phyloP scores from a whole-genome alignment of 30 jellyfish, hydroid and myxozoan genomes.

The Cassiopea andromeda region DNA sequence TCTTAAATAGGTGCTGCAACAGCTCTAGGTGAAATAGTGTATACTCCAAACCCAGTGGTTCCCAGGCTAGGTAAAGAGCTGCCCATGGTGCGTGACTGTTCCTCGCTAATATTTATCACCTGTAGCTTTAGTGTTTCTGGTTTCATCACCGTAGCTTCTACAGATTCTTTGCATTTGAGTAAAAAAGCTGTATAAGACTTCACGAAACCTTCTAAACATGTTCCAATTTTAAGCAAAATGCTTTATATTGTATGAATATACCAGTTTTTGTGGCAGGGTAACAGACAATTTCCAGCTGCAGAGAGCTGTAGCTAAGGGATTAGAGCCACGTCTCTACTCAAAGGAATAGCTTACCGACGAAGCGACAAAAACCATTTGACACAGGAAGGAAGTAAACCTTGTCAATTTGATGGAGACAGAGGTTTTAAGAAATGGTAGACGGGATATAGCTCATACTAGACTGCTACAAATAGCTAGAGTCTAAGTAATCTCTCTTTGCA shows the following conservation, averaged over 20 bases:
- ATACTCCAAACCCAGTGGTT: too few relatives aligned
- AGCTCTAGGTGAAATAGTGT: too few relatives aligned
- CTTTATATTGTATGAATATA: conserved; percentile 5
- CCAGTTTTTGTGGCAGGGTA: conserved; percentile 59
- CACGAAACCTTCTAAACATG: too few relatives aligned
- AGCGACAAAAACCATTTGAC: conserved; percentile 55
- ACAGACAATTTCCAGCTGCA: conserved; percentile 76
- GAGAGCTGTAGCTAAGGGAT: conserved; percentile 50
- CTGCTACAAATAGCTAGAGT: not conserved
- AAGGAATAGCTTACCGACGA: conserved; percentile 45
- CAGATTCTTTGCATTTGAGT: too few relatives aligned
- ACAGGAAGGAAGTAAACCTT: conserved; percentile 74
- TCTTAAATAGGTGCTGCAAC: too few relatives aligned
- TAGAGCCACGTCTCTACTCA: conserved; percentile 76
- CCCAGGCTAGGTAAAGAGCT: too few relatives aligned
- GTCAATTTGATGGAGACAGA: conserved; percentile 76
- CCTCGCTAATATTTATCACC: too few relatives aligned
- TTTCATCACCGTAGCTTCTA: too few relatives aligned
- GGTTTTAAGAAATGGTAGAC: conserved; percentile 58
- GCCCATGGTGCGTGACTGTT: too few relatives aligned
- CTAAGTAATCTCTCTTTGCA: not conserved
- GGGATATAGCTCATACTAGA: conserved; percentile 37
- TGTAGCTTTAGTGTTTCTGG: too few relatives aligned
- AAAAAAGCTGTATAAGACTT: too few relatives aligned
- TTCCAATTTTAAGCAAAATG: conserved; percentile 5